phyloP scores from a whole-genome alignment of 2,888 invertebrate genomes.

The Dicranocentrus wangi region DNA sequence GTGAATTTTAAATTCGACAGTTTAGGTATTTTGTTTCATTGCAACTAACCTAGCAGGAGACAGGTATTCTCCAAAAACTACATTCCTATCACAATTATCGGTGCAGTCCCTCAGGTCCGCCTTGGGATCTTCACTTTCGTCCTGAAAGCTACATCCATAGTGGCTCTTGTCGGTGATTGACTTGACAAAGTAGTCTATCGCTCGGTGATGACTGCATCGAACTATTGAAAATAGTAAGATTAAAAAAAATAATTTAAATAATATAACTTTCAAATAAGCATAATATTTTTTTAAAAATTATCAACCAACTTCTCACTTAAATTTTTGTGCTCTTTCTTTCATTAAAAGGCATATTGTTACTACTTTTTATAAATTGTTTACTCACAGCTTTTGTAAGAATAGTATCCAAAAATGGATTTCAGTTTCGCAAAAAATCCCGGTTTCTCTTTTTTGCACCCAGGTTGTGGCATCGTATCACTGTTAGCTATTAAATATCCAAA shows the following conservation, averaged over 20 bases:
- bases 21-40: too few species aligned
- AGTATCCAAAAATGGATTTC: too few species aligned
- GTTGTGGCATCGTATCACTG: neutral
- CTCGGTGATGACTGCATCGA: neutral
- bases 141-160: neutral
- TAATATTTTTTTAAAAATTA: too few species aligned
- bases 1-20: too few species aligned
- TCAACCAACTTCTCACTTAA: too few species aligned
- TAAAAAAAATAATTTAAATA: neutral
- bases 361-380: neutral
- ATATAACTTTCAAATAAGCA: too few species aligned
- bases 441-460: neutral
- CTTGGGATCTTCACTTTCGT: too few species aligned
- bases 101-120: neutral
- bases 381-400: neutral
- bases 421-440: neutral
- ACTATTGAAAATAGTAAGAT: neutral
- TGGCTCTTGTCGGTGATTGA: neutral
- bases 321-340: too few species aligned
- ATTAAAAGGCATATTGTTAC: too few species aligned
- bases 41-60: too few species aligned
- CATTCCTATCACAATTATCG: neutral
- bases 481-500: neutral
- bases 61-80: too few species aligned
- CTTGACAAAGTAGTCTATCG: neutral